A percentile compares a stretch with the other conserved stretches of the same genome.
Evolutionary conservation across 2,888 invertebrate genomes (phyloP).

Genomic region (Melitaea athalia): DNA sequence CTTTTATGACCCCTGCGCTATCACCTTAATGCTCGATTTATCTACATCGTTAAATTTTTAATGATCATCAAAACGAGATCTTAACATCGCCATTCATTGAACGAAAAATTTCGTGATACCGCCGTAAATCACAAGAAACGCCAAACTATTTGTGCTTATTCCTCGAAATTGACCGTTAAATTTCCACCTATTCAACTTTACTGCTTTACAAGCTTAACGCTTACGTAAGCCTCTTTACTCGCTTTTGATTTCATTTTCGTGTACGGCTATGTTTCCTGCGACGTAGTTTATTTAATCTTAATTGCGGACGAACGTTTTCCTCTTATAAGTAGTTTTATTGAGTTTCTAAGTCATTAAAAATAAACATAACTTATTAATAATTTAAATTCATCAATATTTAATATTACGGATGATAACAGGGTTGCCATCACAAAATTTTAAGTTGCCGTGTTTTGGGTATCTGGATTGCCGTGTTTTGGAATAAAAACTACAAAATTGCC

Average conservation of each 20-base stretch:
- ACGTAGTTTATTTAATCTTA: constrained; percentile 3
- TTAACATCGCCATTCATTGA: background rate
- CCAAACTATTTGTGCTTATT: constrained; percentile 11
- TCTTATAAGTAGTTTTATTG: background rate
- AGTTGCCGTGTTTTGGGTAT: too few relatives aligned
- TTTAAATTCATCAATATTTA: too few relatives aligned
- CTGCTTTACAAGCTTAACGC: constrained; percentile 18
- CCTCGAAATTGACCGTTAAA: constrained; percentile 19
- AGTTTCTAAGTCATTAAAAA: too few relatives aligned
- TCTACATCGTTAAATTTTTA: background rate
- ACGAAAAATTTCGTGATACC: constrained; percentile 5
- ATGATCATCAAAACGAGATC: background rate
- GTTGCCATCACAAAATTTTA: too few relatives aligned
- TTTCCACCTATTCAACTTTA: constrained; percentile 16
- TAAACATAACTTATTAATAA: too few relatives aligned
- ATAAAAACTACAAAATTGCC: too few relatives aligned
- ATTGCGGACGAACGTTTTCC: constrained; percentile 3
- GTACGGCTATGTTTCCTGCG: constrained; percentile 16
- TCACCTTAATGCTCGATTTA: background rate
- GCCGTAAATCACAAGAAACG: constrained; percentile 8
- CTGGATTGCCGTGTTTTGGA: too few relatives aligned
- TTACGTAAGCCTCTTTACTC: constrained; percentile 20
- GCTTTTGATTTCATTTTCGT: constrained; percentile 27
- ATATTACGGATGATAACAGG: too few relatives aligned
- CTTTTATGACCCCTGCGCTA: too few relatives aligned